Base-by-base conservation (phyloP, 2,113 vertebrate genomes). In the Stigmatopora argus region DNA sequence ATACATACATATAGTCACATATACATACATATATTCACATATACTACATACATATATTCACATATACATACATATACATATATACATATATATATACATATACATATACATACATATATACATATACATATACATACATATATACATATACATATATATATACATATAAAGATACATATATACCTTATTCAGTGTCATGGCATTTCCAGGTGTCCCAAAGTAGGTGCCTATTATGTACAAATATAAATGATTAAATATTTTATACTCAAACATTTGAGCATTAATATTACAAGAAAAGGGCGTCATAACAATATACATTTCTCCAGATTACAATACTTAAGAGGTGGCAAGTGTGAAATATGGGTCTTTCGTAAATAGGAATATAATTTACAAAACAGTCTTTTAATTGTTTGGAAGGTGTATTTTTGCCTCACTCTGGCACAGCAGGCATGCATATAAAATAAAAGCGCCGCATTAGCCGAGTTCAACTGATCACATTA, bases 401-500 rank as follows among this genome's bases (percentile, higher is more conserved):
- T 15, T 55, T 13, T 11, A 55, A 31, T 15, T 12, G 23, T 55
- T 55, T 31, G 4, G 53, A 55, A 31, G 13, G 5, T 31, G 12
- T 31, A 31, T 26, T 55, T 55, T 55, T 5, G 1, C 47, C 52
- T 31, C 26, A 7, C 21, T 8, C 23, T 21, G 0, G 11, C 59
- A 15, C 59, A 61, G 59, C 59, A 14, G 38, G 38, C 38, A 12
- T n/a, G 58, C 58, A 21, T 60, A 60, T 21, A 61, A 56, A 61
- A 61, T 61, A 45, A 61, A 61, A 61, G 59, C 38, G 38, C n/a
- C 2, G n/a, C 59, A 61, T 61, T 61, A 61, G 41, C 10, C 17
- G 35, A 60, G 57, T 60, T 60, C 34, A 60, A 60, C 34, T 61
- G 59, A 61, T 61, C 18, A 61, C 59, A 23, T 61, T 61, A 45